Evolutionary conservation across 2,888 invertebrate genomes (phyloP).

Genomic region (Bruchidius siliquastri): DNA sequence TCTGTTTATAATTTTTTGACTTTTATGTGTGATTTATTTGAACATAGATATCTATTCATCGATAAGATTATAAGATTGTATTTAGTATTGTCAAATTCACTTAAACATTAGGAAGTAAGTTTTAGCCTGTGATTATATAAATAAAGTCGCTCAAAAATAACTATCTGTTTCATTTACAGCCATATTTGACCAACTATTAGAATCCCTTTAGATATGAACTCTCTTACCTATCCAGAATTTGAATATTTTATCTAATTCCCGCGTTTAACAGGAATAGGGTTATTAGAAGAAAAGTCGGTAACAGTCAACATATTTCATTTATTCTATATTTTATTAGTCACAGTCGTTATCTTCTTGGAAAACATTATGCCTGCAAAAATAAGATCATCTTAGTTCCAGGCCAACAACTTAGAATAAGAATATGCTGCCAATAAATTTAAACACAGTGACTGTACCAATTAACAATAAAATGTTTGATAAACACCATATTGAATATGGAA

Average conservation of each 20-base stretch:
- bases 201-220: too few species aligned
- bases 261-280: too few species aligned
- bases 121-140: background rate
- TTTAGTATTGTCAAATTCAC: background rate
- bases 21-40: background rate
- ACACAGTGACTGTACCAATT: too few species aligned
- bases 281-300: background rate
- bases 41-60: background rate
- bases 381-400: background rate
- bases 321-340: background rate
- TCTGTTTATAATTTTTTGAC: background rate
- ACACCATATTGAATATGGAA: too few species aligned
- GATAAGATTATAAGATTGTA: background rate
- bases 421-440: background rate
- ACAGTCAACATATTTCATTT: background rate
- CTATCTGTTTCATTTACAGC: background rate
- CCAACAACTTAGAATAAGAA: background rate
- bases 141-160: background rate
- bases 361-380: background rate
- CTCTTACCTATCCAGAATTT: too few species aligned
- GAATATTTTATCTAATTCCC: too few species aligned
- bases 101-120: background rate
- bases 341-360: background rate
- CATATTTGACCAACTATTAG: too few species aligned
- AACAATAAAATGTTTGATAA: too few species aligned